phyloP scores from a whole-genome alignment of 2,888 invertebrate genomes.

The Neuroscelio doddi region DNA sequence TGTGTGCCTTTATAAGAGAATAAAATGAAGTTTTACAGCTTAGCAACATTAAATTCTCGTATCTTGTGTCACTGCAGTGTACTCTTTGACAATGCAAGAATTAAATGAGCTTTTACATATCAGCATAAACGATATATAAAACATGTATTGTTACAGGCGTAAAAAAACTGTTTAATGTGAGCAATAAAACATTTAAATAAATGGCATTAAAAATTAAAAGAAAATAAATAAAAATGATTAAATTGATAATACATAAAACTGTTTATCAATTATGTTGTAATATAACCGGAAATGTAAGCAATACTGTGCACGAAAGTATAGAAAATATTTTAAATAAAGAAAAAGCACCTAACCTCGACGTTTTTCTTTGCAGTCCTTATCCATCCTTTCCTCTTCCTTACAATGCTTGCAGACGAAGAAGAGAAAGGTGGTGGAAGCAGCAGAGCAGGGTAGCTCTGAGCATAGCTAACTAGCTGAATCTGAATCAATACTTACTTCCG shows the following conservation, averaged over 20 bases:
- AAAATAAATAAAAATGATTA: too few species aligned
- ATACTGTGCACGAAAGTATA: too few species aligned
- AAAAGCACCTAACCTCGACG: too few species aligned
- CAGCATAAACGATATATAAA: constrained; percentile 12
- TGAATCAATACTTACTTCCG: constrained; percentile 68
- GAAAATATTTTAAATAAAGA: too few species aligned
- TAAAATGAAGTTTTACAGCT: constrained; percentile 35
- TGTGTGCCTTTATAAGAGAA: constrained; percentile 33
- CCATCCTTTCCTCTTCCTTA: constrained; percentile 1
- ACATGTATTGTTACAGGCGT: neutral
- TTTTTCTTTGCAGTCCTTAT: too few species aligned
- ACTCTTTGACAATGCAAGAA: constrained; percentile 29
- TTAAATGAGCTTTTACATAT: constrained; percentile 33
- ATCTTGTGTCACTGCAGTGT: constrained; percentile 13
- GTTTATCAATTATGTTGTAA: too few species aligned
- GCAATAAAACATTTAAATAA: too few species aligned
- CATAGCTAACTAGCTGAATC: constrained; percentile 69
- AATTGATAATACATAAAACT: too few species aligned
- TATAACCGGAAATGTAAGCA: too few species aligned
- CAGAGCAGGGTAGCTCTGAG: constrained; percentile 57
- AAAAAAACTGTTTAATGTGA: neutral
- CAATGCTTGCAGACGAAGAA: constrained; percentile 19
- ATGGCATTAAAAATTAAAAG: too few species aligned
- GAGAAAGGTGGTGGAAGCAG: constrained; percentile 42
- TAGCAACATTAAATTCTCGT: constrained; percentile 38